These are phyloP conservation scores for Gallinago nigripennis DNA, from an alignment of 2,797 vertebrate genomes.

Conservation along the genomic window DNA sequence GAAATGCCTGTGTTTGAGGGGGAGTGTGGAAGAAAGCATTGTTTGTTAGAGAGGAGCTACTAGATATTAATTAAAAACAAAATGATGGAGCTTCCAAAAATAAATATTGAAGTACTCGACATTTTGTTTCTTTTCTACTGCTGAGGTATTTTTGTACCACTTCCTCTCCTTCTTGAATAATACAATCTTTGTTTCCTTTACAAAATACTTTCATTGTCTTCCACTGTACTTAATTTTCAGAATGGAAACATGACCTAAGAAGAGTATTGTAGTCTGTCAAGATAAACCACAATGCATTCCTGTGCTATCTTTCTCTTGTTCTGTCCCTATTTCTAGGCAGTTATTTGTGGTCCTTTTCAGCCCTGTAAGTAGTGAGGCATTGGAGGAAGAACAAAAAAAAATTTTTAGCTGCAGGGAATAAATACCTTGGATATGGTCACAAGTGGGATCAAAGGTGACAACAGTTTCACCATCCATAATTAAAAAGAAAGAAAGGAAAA, in stretches of 20 bases:
- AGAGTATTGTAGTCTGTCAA: slow-evolving; percentile 68
- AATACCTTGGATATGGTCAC: neutral
- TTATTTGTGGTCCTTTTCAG: slow-evolving; percentile 54
- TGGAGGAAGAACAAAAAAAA: slow-evolving; percentile 33
- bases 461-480: neutral
- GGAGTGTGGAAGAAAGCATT: neutral
- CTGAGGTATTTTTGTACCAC: slow-evolving; percentile 31
- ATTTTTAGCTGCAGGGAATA: neutral
- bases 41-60: neutral
- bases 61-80: slow-evolving; percentile 3
- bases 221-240: slow-evolving; percentile 45
- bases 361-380: slow-evolving; percentile 32
- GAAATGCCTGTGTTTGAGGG: neutral
- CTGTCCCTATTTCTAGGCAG: slow-evolving; percentile 27
- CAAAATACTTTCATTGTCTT: slow-evolving; percentile 65
- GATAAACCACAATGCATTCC: slow-evolving; percentile 65
- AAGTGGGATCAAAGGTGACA: neutral
- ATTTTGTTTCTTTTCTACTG: slow-evolving; percentile 30
- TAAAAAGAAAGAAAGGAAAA: neutral
- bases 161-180: slow-evolving; percentile 51
- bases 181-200: slow-evolving; percentile 57
- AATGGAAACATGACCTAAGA: slow-evolving; percentile 69
- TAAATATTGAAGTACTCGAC: neutral
- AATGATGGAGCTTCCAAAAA: neutral
- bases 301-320: slow-evolving; percentile 60